Evolutionary conservation across 2,888 invertebrate species (phyloP), one percentile per base, ranked within the genome.

Genomic region (Caradrina kadenii): DNA sequence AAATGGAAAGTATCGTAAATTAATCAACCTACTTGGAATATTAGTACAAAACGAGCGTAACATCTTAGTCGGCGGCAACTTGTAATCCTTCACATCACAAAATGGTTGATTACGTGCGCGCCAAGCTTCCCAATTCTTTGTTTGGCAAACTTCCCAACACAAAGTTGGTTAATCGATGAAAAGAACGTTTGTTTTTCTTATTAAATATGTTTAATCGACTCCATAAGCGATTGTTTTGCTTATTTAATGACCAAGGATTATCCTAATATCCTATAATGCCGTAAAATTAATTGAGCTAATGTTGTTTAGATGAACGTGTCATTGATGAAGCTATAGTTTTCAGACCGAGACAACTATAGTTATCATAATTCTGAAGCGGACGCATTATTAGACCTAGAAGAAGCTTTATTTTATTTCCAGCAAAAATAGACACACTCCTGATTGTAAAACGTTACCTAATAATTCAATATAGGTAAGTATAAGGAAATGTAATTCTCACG

Each of bases 31-130:
- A 71, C 71, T 80, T 66, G 53, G 68, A 72, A 72, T 80, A 80
- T 79, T 73, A 79, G 76, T 73, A 71, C 66, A 65, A 78, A 78
- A 81, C 64, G 63, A 74, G 73, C 67, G 65, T 62, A 79, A 79
- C 64, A 85, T 76, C 76, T 73, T 74, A 76, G 62, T 69, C 69
- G 62, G 69, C 59, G 68, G 72, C 68, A 86, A 86, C 79, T 87
- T 86, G 76, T 88, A 87, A 87, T 88, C 83, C 85, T 82, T 80
- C 74, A 80, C 81, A 83, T 86, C 84, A 83, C 84, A 83, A 86
- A 82, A 86, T 84, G 79, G 79, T 81, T 82, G 79, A 88, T 87
- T 87, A 86, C 80, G 76, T 69, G 80, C 77, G 81, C 81, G 67
- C 59, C 55, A 61, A 74, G 76, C 76, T 83, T 65, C 79, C 64